phyloP scores from a whole-genome alignment of 2,888 invertebrate genomes.

The Halictus quadricinctus region DNA sequence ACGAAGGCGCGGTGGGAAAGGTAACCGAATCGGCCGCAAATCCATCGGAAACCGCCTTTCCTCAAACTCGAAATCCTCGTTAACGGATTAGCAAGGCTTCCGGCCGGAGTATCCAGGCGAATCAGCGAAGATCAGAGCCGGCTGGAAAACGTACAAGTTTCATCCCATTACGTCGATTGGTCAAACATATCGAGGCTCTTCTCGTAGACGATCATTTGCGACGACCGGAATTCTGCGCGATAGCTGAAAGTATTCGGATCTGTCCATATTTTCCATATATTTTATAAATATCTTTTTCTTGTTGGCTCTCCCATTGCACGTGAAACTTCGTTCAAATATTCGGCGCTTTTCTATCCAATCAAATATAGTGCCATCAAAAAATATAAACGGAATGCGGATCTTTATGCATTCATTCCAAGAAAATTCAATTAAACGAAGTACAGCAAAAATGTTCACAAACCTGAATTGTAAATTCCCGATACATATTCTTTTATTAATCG shows the following conservation, averaged over 20 bases:
- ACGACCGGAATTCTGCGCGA: not conserved
- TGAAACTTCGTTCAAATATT: no score
- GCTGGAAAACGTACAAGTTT: constrained; percentile 57
- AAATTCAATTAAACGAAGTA: no score
- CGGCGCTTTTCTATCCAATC: no score
- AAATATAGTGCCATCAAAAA: not conserved
- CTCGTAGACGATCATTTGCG: not conserved
- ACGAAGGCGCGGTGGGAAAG: not conserved
- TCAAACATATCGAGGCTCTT: not conserved
- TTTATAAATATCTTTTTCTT: no score
- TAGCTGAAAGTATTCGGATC: no score
- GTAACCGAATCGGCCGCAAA: constrained; percentile 7
- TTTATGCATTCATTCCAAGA: no score
- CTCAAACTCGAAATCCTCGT: constrained; percentile 31
- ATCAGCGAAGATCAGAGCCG: constrained; percentile 33
- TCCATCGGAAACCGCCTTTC: constrained; percentile 5
- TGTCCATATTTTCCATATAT: no score
- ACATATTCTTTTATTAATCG: no score
- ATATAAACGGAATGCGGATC: not conserved
- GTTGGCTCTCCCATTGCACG: no score
- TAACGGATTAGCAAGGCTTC: constrained; percentile 58
- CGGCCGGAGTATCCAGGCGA: constrained; percentile 19
- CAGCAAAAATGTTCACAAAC: no score
- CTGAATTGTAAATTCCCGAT: no score
- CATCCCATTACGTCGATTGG: constrained; percentile 46